Conservation (phyloP, 2,888 invertebrate species). For the Pristionchus mayeri region DNA sequence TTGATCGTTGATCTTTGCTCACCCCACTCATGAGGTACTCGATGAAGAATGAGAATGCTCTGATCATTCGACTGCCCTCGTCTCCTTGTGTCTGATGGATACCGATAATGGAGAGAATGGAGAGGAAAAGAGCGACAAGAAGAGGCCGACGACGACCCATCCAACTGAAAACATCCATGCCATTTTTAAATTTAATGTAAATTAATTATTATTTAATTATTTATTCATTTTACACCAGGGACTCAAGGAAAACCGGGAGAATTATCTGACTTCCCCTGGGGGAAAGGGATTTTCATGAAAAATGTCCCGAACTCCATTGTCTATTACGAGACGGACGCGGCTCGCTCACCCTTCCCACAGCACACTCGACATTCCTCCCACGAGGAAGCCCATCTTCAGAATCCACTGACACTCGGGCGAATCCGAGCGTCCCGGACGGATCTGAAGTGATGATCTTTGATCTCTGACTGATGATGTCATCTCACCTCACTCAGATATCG, state of each 20-base stretch:
- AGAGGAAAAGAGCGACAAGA: not conserved
- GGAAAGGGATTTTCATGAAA: no score
- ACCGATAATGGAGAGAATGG: not conserved
- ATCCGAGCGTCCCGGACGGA: not conserved
- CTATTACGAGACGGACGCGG: no score
- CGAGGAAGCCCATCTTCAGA: slow-evolving; percentile 16
- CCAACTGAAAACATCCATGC: not conserved
- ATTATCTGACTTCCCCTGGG: no score
- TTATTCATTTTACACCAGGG: no score
- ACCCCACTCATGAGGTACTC: not conserved
- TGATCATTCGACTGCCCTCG: not conserved
- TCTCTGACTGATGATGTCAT: not conserved
- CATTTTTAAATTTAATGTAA: no score
- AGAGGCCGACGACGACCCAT: slow-evolving; percentile 1
- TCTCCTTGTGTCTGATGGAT: not conserved
- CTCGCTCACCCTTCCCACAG: slow-evolving; percentile 2
- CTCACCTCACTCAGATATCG: not conserved
- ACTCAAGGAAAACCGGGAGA: no score
- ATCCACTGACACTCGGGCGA: not conserved
- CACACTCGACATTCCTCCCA: not conserved
- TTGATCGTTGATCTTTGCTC: not conserved
- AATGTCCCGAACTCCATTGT: no score
- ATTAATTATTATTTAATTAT: no score
- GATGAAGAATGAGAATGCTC: not conserved
- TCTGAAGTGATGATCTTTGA: not conserved